phyloP scores from a whole-genome alignment of 2,113 vertebrate species.

The Talpa occidentalis region DNA sequence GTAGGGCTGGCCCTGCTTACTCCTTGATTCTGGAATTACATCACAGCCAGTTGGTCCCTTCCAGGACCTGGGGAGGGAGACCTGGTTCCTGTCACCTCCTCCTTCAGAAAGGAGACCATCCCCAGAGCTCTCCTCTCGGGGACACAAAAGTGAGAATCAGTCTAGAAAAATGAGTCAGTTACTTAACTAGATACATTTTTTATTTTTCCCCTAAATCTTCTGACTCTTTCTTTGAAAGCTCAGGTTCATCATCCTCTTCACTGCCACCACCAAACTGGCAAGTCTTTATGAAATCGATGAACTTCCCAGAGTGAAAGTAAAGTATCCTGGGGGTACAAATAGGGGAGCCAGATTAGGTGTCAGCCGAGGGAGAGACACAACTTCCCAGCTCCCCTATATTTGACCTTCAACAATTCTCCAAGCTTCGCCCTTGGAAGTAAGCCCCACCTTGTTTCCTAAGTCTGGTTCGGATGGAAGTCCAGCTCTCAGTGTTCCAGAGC shows the following conservation, averaged over 20 bases:
- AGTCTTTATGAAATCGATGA: not conserved
- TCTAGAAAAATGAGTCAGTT: constrained; percentile 39
- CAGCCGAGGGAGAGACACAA: not conserved
- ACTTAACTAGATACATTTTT: constrained; percentile 57
- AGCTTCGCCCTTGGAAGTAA: not conserved
- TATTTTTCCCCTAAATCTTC: constrained; percentile 38
- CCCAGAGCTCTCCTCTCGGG: not conserved
- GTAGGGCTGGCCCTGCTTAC: constrained; percentile 19
- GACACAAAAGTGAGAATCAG: not conserved
- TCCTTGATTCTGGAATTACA: constrained; percentile 34
- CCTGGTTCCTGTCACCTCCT: not conserved
- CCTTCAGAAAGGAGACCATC: not conserved
- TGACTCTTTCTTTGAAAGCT: not conserved
- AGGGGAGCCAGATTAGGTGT: not conserved
- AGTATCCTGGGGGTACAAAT: constrained; percentile 33
- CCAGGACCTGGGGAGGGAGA: not conserved
- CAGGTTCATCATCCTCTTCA: rapidly evolving
- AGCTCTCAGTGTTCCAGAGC: not conserved
- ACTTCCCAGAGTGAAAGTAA: not conserved
- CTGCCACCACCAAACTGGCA: not conserved
- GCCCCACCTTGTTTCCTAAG: not conserved
- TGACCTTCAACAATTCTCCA: not conserved
- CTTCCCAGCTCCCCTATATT: not conserved
- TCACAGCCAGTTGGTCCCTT: not conserved
- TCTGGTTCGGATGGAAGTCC: not conserved